Percentiles rank a stretch among this genome's conserved stretches.
These are phyloP conservation scores for Gobiocypris rarus DNA, from an alignment of 2,113 vertebrate genomes.

Conservation along the genomic window DNA sequence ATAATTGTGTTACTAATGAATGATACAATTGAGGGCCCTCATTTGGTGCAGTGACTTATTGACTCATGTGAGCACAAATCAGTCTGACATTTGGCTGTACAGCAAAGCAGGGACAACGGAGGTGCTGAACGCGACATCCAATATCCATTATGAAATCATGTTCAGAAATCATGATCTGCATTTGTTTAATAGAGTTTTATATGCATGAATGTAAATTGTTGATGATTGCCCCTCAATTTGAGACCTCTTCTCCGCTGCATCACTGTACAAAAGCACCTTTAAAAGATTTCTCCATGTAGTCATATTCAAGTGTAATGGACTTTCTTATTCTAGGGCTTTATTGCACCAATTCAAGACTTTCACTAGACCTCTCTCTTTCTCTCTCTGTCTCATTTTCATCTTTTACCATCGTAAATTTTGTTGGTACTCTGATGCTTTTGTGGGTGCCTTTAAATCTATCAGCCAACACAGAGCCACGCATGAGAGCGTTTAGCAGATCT, in stretches of 20 bases:
- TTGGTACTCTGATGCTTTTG: slow-evolving; percentile 37
- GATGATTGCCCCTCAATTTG: slow-evolving; percentile 9
- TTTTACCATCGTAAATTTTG: slow-evolving; percentile 22
- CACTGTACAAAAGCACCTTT: not conserved
- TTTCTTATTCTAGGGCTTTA: not conserved
- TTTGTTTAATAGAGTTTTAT: slow-evolving; percentile 16
- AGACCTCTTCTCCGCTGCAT: not conserved
- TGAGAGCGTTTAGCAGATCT: slow-evolving; percentile 38
- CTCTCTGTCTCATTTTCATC: slow-evolving; percentile 6
- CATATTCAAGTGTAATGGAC: not conserved
- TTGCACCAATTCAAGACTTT: not conserved
- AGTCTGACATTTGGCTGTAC: slow-evolving; percentile 3
- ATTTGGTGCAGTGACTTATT: slow-evolving; percentile 20
- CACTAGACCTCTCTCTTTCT: not conserved
- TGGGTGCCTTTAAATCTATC: slow-evolving; percentile 46
- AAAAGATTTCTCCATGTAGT: not conserved
- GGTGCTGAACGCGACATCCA: not conserved
- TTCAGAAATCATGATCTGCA: slow-evolving; percentile 3
- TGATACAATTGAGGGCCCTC: slow-evolving; percentile 2
- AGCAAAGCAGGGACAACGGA: not conserved
- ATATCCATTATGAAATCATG: slow-evolving; percentile 2
- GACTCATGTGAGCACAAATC: slow-evolving; percentile 31
- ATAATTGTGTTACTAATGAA: slow-evolving; percentile 45
- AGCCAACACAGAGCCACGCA: slow-evolving; percentile 19
- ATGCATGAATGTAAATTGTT: slow-evolving; percentile 24